Evolutionary conservation across 2,113 vertebrate species (phyloP).

Genomic region (Pavo muticus): DNA sequence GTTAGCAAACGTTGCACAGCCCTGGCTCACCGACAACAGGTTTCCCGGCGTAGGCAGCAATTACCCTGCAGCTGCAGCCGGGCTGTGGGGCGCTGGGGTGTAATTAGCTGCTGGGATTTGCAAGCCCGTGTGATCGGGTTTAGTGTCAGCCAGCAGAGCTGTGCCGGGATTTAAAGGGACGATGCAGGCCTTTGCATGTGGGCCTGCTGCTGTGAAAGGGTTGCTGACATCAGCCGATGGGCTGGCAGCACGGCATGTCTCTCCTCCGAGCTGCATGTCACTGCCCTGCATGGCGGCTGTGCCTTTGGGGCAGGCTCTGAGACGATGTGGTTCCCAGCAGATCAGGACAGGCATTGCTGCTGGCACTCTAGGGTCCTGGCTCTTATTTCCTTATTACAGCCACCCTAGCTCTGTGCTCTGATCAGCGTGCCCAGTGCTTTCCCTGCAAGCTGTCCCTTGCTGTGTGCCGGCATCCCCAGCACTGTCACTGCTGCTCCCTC

Average conservation of each 20-base stretch:
- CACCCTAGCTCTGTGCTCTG: not conserved
- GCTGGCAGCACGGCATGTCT: not conserved
- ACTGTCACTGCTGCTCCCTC: accelerated
- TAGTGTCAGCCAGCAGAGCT: not conserved
- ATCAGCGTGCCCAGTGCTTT: accelerated
- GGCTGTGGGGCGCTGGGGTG: not conserved
- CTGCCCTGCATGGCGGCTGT: not conserved
- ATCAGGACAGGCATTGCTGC: not conserved
- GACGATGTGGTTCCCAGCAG: accelerated
- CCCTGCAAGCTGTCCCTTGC: not conserved
- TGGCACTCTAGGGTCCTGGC: not conserved
- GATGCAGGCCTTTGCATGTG: not conserved
- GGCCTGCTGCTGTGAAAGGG: accelerated
- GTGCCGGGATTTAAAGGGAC: slow-evolving; percentile 53
- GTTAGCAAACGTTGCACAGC: accelerated
- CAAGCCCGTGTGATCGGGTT: slow-evolving; percentile 16
- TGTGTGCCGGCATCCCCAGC: not conserved
- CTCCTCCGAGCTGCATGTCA: not conserved
- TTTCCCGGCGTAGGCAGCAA: not conserved
- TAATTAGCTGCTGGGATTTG: slow-evolving; percentile 58
- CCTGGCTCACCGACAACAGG: not conserved
- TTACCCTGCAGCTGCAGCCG: not conserved
- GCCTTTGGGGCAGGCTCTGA: not conserved
- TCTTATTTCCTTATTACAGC: not conserved
- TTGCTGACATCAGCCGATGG: accelerated